Conservation (phyloP, 1,140 invertebrate genomes). For the Idris sp. region DNA sequence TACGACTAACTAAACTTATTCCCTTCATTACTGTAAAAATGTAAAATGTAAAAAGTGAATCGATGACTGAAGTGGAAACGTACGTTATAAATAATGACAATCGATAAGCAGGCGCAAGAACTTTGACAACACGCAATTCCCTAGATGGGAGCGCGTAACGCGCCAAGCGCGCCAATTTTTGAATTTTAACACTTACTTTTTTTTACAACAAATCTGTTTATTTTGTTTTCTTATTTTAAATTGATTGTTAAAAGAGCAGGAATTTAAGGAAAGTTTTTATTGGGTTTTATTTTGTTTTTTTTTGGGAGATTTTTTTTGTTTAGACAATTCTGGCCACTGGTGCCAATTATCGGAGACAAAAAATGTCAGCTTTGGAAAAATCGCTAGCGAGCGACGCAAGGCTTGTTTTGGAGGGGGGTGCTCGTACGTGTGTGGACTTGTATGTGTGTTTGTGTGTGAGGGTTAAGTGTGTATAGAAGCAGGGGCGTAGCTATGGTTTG, state of each 20-base stretch:
- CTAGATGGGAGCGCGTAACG: no score
- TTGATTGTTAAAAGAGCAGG: not conserved
- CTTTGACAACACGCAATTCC: constrained; percentile 62
- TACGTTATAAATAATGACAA: constrained; percentile 80
- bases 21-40: constrained; percentile 79
- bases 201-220: no score
- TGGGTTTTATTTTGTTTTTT: not conserved
- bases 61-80: constrained; percentile 79
- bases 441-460: no score
- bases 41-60: constrained; percentile 79
- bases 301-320: not conserved
- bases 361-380: constrained; percentile 40
- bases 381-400: constrained; percentile 40
- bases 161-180: no score
- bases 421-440: no score
- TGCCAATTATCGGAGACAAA: constrained; percentile 37
- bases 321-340: constrained; percentile 23
- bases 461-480: no score
- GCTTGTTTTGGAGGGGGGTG: constrained; percentile 1
- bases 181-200: no score
- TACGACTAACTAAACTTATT: constrained; percentile 73
- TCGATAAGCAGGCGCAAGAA: constrained; percentile 75
- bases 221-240: no score
- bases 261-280: not conserved
- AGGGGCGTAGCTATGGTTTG: no score